phyloP scores from a whole-genome alignment of 2,888 invertebrate species.

The Drosophila lutescens region DNA sequence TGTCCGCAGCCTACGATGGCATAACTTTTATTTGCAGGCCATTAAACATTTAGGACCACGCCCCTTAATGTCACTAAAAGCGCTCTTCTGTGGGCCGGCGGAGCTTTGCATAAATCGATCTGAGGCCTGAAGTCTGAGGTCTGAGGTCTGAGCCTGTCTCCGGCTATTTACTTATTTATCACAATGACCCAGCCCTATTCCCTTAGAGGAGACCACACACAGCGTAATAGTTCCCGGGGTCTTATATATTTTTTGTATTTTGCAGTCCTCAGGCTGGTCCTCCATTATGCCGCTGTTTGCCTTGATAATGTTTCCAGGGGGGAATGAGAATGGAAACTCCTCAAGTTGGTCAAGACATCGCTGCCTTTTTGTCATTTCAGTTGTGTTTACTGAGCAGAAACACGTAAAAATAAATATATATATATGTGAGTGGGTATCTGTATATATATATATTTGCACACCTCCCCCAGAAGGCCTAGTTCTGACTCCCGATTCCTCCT shows the following conservation, averaged over 20 bases:
- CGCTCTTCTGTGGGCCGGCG: constrained; percentile 25
- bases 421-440: constrained; percentile 3
- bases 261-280: constrained; percentile 41
- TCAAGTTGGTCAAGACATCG: constrained; percentile 43
- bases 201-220: constrained; percentile 61
- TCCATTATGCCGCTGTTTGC: constrained; percentile 77
- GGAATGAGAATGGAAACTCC: constrained; percentile 1
- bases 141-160: constrained; percentile 53
- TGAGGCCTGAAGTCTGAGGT: constrained; percentile 34
- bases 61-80: constrained; percentile 66
- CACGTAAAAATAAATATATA: constrained; percentile 28
- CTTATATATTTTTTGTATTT: constrained; percentile 19
- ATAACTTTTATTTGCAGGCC: constrained; percentile 57
- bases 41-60: constrained; percentile 64
- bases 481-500: constrained; percentile 6
- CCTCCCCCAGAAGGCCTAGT: constrained; percentile 46
- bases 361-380: constrained; percentile 78
- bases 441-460: constrained; percentile 33
- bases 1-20: constrained; percentile 32
- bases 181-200: constrained; percentile 71
- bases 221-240: constrained; percentile 62
- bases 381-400: constrained; percentile 78
- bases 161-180: constrained; percentile 67
- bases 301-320: constrained; percentile 68
- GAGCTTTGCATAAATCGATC: constrained; percentile 51